Percentiles rank a stretch among this genome's conserved stretches.
Conservation (phyloP, 2,888 invertebrate genomes). For the Metellina segmentata region DNA sequence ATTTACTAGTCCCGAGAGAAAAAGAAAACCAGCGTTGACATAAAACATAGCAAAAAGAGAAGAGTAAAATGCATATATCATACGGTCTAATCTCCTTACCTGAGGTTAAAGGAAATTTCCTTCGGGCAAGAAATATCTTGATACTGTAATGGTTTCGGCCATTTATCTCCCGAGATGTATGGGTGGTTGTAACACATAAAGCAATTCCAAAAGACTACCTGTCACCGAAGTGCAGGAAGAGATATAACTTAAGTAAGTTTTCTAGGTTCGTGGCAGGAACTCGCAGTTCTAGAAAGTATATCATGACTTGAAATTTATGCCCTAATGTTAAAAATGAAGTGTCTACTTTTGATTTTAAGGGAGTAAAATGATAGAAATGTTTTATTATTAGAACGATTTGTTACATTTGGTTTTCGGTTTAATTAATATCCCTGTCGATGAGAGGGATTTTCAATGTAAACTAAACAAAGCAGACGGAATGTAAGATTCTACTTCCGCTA, state of each 20-base stretch:
- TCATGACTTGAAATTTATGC: too few relatives aligned
- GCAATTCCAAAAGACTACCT: constrained; percentile 5
- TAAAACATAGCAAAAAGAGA: constrained; percentile 1
- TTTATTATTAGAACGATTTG: too few relatives aligned
- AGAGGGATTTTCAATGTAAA: too few relatives aligned
- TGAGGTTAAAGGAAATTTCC: constrained; percentile 17
- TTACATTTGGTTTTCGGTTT: too few relatives aligned
- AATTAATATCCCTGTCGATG: too few relatives aligned
- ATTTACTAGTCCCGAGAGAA: constrained; percentile 12
- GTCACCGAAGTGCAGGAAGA: background rate
- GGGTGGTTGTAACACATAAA: background rate
- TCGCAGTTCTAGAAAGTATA: too few relatives aligned
- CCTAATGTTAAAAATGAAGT: too few relatives aligned
- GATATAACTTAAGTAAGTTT: constrained; percentile 16
- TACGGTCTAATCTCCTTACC: background rate
- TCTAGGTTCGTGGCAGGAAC: background rate
- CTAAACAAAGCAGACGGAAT: too few relatives aligned
- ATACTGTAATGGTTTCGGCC: constrained; percentile 30
- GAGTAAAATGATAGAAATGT: too few relatives aligned
- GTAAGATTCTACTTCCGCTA: too few relatives aligned
- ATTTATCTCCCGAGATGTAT: constrained; percentile 36
- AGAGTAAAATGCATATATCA: constrained; percentile 14
- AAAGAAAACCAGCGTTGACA: background rate
- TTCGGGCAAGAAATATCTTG: constrained; percentile 9
- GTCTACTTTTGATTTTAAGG: too few relatives aligned